A percentile compares a stretch with the other conserved stretches of the same genome.
phyloP scores from a whole-genome alignment of 64 coral and sea anemone species.

The Dendrophyllia cribrosa region DNA sequence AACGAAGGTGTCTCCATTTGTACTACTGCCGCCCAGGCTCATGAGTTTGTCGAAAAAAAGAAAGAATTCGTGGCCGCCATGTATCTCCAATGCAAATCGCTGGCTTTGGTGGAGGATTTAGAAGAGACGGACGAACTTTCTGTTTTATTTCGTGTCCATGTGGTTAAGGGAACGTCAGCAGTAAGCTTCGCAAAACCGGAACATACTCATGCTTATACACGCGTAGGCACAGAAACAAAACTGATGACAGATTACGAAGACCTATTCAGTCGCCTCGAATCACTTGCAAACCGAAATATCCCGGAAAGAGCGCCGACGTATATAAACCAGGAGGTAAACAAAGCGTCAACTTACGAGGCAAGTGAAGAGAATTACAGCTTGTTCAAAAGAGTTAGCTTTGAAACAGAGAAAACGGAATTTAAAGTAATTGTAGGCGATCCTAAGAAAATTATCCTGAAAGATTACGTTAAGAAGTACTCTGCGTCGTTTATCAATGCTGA shows the following conservation, averaged over 20 bases:
- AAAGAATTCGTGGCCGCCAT: slow-evolving; percentile 74
- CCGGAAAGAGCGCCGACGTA: slow-evolving; percentile 20
- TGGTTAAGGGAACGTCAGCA: slow-evolving; percentile 51
- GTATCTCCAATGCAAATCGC: slow-evolving; percentile 25
- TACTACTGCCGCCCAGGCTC: slow-evolving; percentile 27
- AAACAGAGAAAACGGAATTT: slow-evolving; percentile 72
- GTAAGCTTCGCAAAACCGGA: slow-evolving; percentile 54
- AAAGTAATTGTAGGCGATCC: slow-evolving; percentile 81
- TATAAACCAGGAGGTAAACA: slow-evolving; percentile 21
- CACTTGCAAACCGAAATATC: slow-evolving; percentile 67
- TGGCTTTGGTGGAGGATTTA: not conserved
- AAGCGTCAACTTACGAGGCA: not conserved
- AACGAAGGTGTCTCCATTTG: slow-evolving; percentile 48
- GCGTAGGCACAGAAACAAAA: slow-evolving; percentile 77
- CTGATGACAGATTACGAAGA: slow-evolving; percentile 59
- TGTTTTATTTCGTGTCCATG: slow-evolving; percentile 65
- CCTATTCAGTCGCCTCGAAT: slow-evolving; percentile 70
- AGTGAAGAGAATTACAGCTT: not conserved
- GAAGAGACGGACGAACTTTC: slow-evolving; percentile 36
- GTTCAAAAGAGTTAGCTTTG: slow-evolving; percentile 53
- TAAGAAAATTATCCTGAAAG: slow-evolving; percentile 38
- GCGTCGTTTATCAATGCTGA: slow-evolving; percentile 69
- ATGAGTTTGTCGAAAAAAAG: slow-evolving; percentile 27
- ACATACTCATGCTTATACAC: slow-evolving; percentile 68
- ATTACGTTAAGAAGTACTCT: slow-evolving; percentile 70